Base-by-base conservation (phyloP, 2,797 vertebrate genomes). In the Champsocephalus gunnari region DNA sequence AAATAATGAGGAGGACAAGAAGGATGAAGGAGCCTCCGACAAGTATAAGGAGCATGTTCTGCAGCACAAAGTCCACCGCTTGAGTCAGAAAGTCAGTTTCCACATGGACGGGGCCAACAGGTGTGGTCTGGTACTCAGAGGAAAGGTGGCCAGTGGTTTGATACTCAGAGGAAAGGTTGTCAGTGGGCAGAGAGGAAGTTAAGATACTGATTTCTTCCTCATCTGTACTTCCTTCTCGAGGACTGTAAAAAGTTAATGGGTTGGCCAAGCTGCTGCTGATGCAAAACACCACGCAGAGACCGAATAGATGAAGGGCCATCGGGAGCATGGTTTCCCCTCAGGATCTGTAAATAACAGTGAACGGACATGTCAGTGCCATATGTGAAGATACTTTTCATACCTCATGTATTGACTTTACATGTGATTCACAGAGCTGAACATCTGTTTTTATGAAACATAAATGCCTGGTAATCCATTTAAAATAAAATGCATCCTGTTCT, bases 11-110 rank as follows among this genome's bases (percentile, higher is more conserved):
- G 60, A 97, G 87, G 34, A 96, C 59, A 3, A 97, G 79, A 4
- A 97, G 86, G 32, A 93, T 68, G 53, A 98, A 81, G 1, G 94
- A 94, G 73, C 93, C 92, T 65, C 93, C 91, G 41, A 98, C 96
- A 0, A 97, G 91, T 59, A 97, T 93, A 53, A 97, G 91, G 86
- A 98, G 92, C 92, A 94, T 90, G 63, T 99, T 96, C 71, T 96
- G 93, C 49, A 94, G 90, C 80, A 99, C 90, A 84, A 98, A 97
- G 48, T 91, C 92, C 82, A 94, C 87, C 6, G 97, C 87, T 57
- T 90, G 86, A 0, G 89, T 88, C 68, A 97, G 81, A 47, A 88
- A 41, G 73, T 95, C 9, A 0, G 50, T 65, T 59, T 92, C 87
- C 6, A 90, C 75, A 0, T 76, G 81, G 1, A 88, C 91, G 0